Evolutionary conservation across 2,113 vertebrate genomes (phyloP), one percentile per base, ranked within the genome.

Genomic region (Gobius niger): DNA sequence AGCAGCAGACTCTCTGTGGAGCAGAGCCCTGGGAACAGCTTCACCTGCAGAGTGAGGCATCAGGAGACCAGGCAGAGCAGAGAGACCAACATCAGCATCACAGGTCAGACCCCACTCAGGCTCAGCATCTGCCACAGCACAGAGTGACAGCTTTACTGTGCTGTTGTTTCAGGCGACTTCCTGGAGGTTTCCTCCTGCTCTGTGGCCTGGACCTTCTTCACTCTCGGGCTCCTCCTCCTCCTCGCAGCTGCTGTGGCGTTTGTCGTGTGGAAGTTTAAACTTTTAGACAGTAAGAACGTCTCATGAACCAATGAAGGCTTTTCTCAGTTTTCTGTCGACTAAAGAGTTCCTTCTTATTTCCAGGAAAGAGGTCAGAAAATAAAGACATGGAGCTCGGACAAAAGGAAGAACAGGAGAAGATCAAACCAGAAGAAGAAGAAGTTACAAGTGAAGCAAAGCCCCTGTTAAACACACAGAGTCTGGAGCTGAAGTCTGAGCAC

Each of bases 1-100:
- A 57, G 54, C 54, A 57, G 54, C 54, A 40, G 54, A 57, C 19
- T 57, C 19, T 40, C 10, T 40, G 54, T 57, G 54, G 54, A 57
- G 54, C 24, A 40, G 54, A 57, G 24, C 10, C 51, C 11, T 18
- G 52, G 52, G 10, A 57, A 40, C 54, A 57, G 19, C 11, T 57
- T 57, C 24, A 57, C 54, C 54, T 57, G 54, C 13, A 57, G 54
- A 57, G 54, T 57, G 54, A 40, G 5, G 6, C 54, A 57, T 9
- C 18, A 54, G 52, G 54, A 57, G 54, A 34, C 12, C 54, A 12
- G 24, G 19, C 54, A 57, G 24, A 57, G 11, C 54, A 57, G 54
- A 3, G 54, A 57, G 19, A 12, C 19, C 6, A 24, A 57, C 6
- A 19, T 57, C 24, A 40, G 6, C 5, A 34, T 57, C 54, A 40